Base-by-base conservation (phyloP, 2,113 vertebrate genomes). In the Noturus placidus region DNA sequence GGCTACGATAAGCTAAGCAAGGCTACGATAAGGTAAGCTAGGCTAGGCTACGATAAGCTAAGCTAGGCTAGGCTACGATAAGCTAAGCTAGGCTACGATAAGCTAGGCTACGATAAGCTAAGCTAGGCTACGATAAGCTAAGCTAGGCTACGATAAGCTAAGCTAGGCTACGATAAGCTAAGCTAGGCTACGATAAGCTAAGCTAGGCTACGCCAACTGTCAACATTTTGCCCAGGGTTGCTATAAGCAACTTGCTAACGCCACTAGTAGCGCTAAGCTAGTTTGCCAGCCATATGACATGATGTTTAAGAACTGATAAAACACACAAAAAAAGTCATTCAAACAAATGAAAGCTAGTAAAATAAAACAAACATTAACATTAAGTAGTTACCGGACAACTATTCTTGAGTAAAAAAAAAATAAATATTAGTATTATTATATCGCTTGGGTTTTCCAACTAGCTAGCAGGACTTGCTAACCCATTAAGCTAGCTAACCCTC, bases 221-320 rank as follows among this genome's bases (percentile, higher is more conserved):
- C 78, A 22, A 27, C 27, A 56, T 52, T 20, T 54, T 84, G 27
- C 17, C 61, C 50, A 42, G 65, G 22, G 30, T 57, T 70, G 17
- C 61, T 80, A 80, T 56, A 22, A 35, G 54, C 54, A 38, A 74
- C 69, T 33, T 72, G 67, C 83, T 74, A 74, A 74, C 52, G 10
- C 50, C 10, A 38, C 50, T 74, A 17, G 42, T 2, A 59, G 27
- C 15, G 38, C 72, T 22, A 30, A 35, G 85, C 85, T 86, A 86
- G 80, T 56, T 22, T 80, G 74, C 84, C 84, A 86, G 74, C 79
- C 85, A 69, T 67, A 42, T 7, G 52, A 19, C 27, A 78, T 30
- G 42, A 30, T 30, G 13, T 30, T 8, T 19, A 15, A 54, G 14
- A 27, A 54, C 76, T 30, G 27, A 54, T 13, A 54, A 54, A 54